Evolutionary conservation across 2,888 invertebrate species (phyloP).

Genomic region (Drosophila formosana): DNA sequence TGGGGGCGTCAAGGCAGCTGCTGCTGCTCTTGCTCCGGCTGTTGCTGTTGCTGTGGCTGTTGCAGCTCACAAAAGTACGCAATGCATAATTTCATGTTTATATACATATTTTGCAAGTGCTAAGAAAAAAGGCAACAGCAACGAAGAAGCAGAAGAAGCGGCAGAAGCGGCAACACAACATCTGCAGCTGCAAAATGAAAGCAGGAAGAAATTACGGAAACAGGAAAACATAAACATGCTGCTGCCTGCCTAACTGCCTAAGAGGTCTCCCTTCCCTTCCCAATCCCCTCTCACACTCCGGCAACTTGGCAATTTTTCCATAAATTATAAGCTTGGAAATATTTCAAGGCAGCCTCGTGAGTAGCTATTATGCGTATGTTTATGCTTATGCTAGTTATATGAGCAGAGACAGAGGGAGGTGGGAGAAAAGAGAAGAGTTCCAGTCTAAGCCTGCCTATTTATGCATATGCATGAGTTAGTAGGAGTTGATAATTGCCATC

Average conservation of each 20-base stretch:
- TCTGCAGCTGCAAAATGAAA: constrained; percentile 54
- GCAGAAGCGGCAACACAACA: constrained; percentile 1
- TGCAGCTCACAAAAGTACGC: constrained; percentile 51
- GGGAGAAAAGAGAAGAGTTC: neutral
- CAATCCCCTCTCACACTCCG: neutral
- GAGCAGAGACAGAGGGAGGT: neutral
- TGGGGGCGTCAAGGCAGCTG: constrained; percentile 24
- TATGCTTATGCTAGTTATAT: constrained; percentile 24
- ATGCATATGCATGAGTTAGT: constrained; percentile 67
- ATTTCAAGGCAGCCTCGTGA: constrained; percentile 71
- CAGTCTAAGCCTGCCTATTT: constrained; percentile 34
- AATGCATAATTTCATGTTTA: constrained; percentile 54
- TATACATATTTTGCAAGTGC: constrained; percentile 47
- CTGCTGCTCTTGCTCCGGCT: constrained; percentile 22
- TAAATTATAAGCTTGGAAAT: constrained; percentile 72
- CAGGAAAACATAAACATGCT: constrained; percentile 79
- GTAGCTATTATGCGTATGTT: constrained; percentile 63
- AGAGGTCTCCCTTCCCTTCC: neutral
- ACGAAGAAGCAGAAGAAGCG: constrained; percentile 8
- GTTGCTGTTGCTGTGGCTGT: constrained; percentile 5
- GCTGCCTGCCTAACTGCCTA: constrained; percentile 54
- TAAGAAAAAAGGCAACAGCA: constrained; percentile 41
- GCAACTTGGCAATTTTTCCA: constrained; percentile 63
- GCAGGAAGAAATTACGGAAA: constrained; percentile 79
- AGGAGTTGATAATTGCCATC: constrained; percentile 36